Evolutionary conservation across 2,797 vertebrate genomes (phyloP), one percentile per base, ranked within the genome.

Genomic region (Eulemur mongoz): DNA sequence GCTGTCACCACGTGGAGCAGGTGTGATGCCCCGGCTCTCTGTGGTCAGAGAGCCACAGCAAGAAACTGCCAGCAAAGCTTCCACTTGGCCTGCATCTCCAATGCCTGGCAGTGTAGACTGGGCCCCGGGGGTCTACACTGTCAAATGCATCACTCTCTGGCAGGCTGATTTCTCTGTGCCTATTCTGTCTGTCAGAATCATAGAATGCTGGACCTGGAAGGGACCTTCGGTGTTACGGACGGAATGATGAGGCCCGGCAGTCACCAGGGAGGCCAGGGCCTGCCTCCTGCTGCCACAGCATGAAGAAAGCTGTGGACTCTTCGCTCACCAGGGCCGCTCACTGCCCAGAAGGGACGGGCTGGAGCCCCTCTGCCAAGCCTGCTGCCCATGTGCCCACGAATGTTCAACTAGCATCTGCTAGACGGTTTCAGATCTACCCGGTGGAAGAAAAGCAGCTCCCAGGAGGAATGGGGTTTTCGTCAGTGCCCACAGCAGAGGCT

Each of bases 401-500:
- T 20, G 30, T 80, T 54, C 61, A 85, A 65, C 90, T 38, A 38
- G 63, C 78, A 8, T 93, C 86, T 43, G 40, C 72, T 43, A 23
- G 93, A 88, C 32, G 69, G 50, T 70, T 79, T 91, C 90, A 72
- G n/a, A 89, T 83, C 59, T 83, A 69, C 76, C 86, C 73, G 57
- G 87, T n/a, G 27, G 52, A 85, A 43, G 57, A 43, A n/a, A 25
- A 76, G 94, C 83, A 78, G 73, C 91, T 97, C 97, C 97, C 38
- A 94, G 92, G 95, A 40, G 96, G 94, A 92, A 87, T 20, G 75
- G 96, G 96, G 96, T 92, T 96, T 97, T 92, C 96, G 97, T 98
- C 98, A 94, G 97, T 98, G 98, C 69, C 97, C 95, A 97, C 76
- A 78, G 90, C 92, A 72, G 96, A 98, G 97, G 89, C 96, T 97